Conservation (phyloP, 2,113 vertebrate genomes). For the Entosphenus tridentatus region DNA sequence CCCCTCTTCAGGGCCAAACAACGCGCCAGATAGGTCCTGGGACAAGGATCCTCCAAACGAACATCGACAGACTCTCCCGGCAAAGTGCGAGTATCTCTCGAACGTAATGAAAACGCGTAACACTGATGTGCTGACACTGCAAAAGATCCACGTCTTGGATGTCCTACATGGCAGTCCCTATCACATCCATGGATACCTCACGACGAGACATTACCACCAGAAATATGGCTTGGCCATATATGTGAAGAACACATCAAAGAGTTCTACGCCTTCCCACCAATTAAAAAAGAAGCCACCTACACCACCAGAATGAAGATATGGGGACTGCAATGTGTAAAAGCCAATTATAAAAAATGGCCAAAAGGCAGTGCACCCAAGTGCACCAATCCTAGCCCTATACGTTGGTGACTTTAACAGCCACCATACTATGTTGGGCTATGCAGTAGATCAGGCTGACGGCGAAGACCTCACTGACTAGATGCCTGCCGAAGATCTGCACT, state of each 20-base stretch:
- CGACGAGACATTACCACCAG: neutral
- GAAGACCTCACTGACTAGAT: neutral
- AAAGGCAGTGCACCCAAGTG: neutral
- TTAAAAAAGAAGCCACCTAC: neutral
- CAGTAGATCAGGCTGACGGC: neutral
- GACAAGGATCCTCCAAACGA: no score
- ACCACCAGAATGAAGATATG: neutral
- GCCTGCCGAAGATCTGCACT: neutral
- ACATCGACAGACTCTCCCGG: no score
- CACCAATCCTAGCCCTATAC: neutral
- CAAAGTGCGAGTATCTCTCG: no score
- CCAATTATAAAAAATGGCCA: neutral
- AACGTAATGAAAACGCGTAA: no score
- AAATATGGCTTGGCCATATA: neutral
- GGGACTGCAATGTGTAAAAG: neutral
- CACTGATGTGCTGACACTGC: no score
- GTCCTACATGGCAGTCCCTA: no score
- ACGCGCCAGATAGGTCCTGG: no score
- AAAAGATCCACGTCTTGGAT: no score
- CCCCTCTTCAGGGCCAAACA: no score
- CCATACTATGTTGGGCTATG: neutral
- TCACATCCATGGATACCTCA: no score
- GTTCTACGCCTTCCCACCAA: neutral
- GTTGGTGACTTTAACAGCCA: slow-evolving; percentile 1
- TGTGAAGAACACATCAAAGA: neutral